phyloP scores from a whole-genome alignment of 2,888 invertebrate species.

The Drosophila pseudotalamancana region DNA sequence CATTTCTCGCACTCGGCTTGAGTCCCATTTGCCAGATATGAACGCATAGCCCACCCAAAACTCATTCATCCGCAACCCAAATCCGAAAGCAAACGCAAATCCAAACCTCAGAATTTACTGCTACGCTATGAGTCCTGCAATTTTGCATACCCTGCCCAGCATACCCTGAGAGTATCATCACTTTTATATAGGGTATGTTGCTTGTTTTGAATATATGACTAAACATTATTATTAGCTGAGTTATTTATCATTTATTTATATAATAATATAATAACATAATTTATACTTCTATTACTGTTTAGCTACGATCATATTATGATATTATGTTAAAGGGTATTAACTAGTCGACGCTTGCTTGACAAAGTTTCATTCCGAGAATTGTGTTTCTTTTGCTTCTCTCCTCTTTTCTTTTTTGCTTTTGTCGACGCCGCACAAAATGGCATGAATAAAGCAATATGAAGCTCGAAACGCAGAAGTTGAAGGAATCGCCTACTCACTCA shows the following conservation, averaged over 20 bases:
- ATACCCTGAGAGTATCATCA: background rate
- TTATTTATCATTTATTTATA: too few relatives aligned
- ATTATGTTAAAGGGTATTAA: background rate
- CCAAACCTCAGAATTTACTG: conserved; percentile 5
- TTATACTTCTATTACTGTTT: too few relatives aligned
- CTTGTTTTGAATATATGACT: too few relatives aligned
- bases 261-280: too few relatives aligned
- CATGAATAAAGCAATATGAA: conserved; percentile 38
- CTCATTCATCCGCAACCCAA: background rate
- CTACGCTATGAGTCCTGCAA: background rate
- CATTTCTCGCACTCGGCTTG: background rate
- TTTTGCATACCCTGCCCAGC: conserved; percentile 4
- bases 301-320: background rate
- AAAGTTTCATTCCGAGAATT: background rate
- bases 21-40: conserved; percentile 1
- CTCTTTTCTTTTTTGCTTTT: conserved; percentile 16
- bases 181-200: background rate
- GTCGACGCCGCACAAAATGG: conserved; percentile 37
- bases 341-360: background rate
- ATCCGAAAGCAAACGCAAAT: background rate
- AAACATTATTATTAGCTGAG: too few relatives aligned
- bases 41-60: background rate
- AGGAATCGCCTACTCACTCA: background rate
- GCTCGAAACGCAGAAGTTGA: conserved; percentile 7
- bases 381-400: background rate